Evolutionary conservation across 1,140 invertebrate genomes (phyloP), one percentile per base, ranked within the genome.

Genomic region (Cydia strobilella): DNA sequence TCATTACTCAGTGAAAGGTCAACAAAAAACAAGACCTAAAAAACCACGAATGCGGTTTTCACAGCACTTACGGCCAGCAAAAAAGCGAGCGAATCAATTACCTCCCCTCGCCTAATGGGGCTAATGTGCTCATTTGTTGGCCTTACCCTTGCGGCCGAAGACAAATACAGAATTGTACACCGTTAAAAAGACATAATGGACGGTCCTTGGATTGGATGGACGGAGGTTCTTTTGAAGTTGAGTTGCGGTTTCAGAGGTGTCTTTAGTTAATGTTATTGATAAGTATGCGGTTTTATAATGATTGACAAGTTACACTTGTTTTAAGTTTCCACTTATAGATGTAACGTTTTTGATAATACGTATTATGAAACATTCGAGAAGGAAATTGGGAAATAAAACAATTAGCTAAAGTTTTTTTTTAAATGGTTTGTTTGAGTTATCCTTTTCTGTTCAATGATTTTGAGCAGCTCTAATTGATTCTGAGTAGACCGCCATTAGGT

Each of bases 21-120:
- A 69, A 18, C 31, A 69, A 69, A 69, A 69, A 69, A 69, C 31
- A 6, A 27, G 35, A 69, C 65, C 31, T 42, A 39, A 69, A 69
- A 69, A 69, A 39, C 65, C 65, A 66, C 63, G 25, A 31, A 25
- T 39, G 65, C 65, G 65, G 65, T 69, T 69, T 69, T 69, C 65
- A 69, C 65, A 69, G 65, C 65, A 69, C 65, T 69, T 69, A 69
- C 65, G 65, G 65, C 20, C 65, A 69, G 65, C 65, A 69, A 69
- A 69, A 69, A 69, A 69, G 31, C 65, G 65, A 69, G 65, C 65
- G 18, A 69, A 69, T 69, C 65, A 69, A 69, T 69, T 69, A 69
- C 65, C 31, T 69, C 65, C 65, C 65, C 65, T 66, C 63, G 62
- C 15, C 65, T 69, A 69, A 69, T 69, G 65, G 63, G 65, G 65